Evolutionary conservation across 2,113 vertebrate species (phyloP).

Genomic region (Alethe diademata): DNA sequence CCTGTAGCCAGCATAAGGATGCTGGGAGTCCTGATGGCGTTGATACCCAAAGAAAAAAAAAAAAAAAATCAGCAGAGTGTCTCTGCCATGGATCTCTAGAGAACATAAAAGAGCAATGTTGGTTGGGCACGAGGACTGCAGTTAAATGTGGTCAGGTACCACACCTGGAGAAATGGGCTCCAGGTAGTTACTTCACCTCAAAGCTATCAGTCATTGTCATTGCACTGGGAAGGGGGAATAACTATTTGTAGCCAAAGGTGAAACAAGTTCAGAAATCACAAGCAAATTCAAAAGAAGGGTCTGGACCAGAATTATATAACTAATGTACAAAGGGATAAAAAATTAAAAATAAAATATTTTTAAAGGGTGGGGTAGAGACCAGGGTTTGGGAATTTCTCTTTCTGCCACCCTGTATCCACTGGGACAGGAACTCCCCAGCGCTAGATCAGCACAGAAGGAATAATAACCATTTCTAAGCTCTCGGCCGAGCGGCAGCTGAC

Average conservation of each 20-base stretch:
- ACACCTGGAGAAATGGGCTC: not conserved
- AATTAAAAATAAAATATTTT: not conserved
- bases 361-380: rapidly evolving
- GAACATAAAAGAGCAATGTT: not conserved
- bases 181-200: not conserved
- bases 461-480: too few relatives aligned
- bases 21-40: not conserved
- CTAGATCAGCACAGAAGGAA: not conserved
- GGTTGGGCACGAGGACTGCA: not conserved
- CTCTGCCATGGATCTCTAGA: not conserved
- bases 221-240: not conserved
- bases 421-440: not conserved
- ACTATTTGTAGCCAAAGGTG: not conserved
- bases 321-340: not conserved
- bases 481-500: too few relatives aligned
- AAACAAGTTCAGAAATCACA: not conserved
- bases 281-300: not conserved
- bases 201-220: not conserved
- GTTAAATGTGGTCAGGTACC: not conserved
- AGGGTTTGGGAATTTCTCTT: not conserved
- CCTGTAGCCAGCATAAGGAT: not conserved
- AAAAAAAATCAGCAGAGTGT: not conserved
- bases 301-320: not conserved
- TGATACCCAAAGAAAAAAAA: not conserved
- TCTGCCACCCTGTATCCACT: not conserved